Base-by-base conservation (phyloP, 2,888 invertebrate species). In the Aphrophora alni region DNA sequence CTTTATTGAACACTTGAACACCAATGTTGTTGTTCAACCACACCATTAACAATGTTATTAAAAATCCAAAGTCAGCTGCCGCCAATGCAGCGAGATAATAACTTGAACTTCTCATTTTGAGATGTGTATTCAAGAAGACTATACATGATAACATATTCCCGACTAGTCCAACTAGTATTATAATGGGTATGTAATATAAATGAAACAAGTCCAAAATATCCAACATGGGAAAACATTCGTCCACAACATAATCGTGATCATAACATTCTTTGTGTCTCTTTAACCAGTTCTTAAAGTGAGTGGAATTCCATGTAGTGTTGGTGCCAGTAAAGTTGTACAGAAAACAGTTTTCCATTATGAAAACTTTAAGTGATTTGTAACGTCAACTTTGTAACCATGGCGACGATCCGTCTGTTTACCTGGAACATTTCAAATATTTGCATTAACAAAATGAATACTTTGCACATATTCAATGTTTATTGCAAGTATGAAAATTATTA, bases 31-130 rank as follows among this genome's bases (percentile, higher is more conserved):
- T 90, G 85, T 90, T 90, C 44, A 90, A 86, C 89, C 91, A 90
- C 0, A 91, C 90, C 4, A 91, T 84, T 28, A 91, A 87, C 14
- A 93, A 85, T 0, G 91, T 89, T 1, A 90, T 87, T 25, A 93
- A 86, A 84, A 91, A 93, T 1, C 91, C 90, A 68, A 91, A 90
- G 86, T 93, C 93, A 0, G 92, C 91, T 0, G 90, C 87, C 2
- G 92, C 91, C 71, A 93, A 86, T 0, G 92, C 92, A 0, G 92
- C 92, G 80, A 93, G 86, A 85, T 93, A 93, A 84, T 92, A 91
- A 84, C 92, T 92, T 1, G 92, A 92, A 78, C 92, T 92, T 25
- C 92, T 88, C 88, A 91, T 89, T 84, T 90, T 90, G 38, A 93
- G 87, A 83, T 91, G 91, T 0, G 92, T 92, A 74, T 90, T 90